Evolutionary conservation across 2,888 invertebrate genomes (phyloP), one percentile per base, ranked within the genome.

Genomic region (Troides oblongomaculatus): DNA sequence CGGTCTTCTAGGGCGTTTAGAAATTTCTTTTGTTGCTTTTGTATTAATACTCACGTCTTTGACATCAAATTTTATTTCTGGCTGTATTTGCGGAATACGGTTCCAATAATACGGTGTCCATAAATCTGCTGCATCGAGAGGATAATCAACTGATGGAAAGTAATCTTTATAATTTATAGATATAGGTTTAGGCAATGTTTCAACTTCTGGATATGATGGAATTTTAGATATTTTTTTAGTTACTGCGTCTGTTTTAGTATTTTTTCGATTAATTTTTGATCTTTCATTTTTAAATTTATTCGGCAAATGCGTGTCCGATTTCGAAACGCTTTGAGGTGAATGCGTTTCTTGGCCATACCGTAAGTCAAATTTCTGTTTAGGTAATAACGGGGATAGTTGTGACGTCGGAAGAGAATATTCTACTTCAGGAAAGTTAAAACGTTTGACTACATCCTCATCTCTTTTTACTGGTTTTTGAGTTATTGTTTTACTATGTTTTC

Each of bases 101-200:
- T 81, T 82, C 84, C 86, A 86, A 73, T 82, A 87, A 64, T 79
- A 82, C 2, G 85, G 83, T 23, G 70, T 74, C 89, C 88, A 88
- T 7, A 81, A 82, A 25, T 90, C 90, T 65, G 77, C 78, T 61
- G 79, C 79, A 61, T 77, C 81, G 10, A 86, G 72, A 17, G 90
- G 90, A 76, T 89, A 90, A 73, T 88, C 84, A 2, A 89, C 84
- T 72, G 88, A 87, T 25, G 90, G 89, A 76, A 89, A 91, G 23
- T 73, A 68, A 12, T 74, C 75, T 53, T 76, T 64, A 66, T 80
- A 77, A 36, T 73, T 71, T 21, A 79, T 76, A 58, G 73, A 77
- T 30, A 70, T 72, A 2, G 78, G 68, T 36, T 76, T 73, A 17
- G 73, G 65, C 18, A 70, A 64, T 18, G 72, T 63, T 14, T 72